Conservation (phyloP, 2,888 invertebrate genomes). For the Antitype chi region DNA sequence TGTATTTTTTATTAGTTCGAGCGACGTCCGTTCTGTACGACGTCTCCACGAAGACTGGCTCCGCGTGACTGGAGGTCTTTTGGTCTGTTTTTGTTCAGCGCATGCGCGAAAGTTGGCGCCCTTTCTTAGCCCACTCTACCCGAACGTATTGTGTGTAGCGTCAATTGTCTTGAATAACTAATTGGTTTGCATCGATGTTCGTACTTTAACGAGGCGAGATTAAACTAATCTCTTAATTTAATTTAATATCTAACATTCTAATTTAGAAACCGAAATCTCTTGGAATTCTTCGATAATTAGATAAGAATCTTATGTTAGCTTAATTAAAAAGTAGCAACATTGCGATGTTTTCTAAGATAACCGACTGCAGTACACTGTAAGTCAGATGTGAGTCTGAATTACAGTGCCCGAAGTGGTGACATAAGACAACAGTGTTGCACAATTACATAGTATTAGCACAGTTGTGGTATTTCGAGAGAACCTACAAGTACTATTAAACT, state of each 20-base stretch:
- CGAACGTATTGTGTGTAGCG: slow-evolving; percentile 84
- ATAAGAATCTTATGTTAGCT: slow-evolving; percentile 8
- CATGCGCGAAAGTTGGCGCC: slow-evolving; percentile 87
- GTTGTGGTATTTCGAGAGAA: slow-evolving; percentile 28
- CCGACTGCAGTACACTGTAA: background rate
- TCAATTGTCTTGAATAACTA: slow-evolving; percentile 88
- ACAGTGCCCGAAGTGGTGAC: slow-evolving; percentile 21
- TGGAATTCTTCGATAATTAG: slow-evolving; percentile 5
- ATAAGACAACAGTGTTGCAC: slow-evolving; percentile 49
- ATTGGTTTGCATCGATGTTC: slow-evolving; percentile 76
- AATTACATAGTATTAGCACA: slow-evolving; percentile 48
- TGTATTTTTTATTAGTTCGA: slow-evolving; percentile 61
- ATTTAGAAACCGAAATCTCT: background rate
- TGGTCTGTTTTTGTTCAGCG: slow-evolving; percentile 70
- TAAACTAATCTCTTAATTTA: slow-evolving; percentile 31
- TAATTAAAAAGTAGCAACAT: background rate
- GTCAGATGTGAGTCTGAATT: slow-evolving; percentile 19
- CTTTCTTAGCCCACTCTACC: slow-evolving; percentile 85
- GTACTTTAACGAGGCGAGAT: slow-evolving; percentile 45
- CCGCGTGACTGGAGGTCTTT: slow-evolving; percentile 78
- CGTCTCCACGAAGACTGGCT: slow-evolving; percentile 81
- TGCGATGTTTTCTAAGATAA: background rate
- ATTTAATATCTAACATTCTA: slow-evolving; percentile 15
- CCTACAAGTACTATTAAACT: slow-evolving; percentile 47
- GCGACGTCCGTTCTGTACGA: slow-evolving; percentile 72